These are phyloP conservation scores for Chrysolina haemoptera DNA, from an alignment of 2,888 invertebrate genomes.

Conservation along the genomic window DNA sequence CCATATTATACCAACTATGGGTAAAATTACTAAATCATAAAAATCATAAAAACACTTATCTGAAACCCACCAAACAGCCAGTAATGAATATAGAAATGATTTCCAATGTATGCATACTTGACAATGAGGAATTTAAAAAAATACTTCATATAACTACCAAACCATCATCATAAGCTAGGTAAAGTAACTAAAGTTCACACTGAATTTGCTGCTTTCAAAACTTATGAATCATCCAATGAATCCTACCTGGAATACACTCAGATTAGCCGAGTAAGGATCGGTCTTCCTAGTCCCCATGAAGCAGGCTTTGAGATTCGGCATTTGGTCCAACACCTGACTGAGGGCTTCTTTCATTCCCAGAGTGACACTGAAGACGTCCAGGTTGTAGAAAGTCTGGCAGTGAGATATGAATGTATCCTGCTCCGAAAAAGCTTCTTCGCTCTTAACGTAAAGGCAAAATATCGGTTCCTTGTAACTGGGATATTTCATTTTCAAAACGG, in stretches of 20 bases:
- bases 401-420: constrained; percentile 87
- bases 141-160: no score
- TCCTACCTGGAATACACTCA: constrained; percentile 80
- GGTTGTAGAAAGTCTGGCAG: constrained; percentile 79
- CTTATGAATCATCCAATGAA: not conserved
- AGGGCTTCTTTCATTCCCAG: constrained; percentile 84
- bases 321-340: constrained; percentile 73
- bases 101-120: no score
- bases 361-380: constrained; percentile 79
- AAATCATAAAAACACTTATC: no score
- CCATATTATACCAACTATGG: no score
- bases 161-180: no score
- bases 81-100: no score
- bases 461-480: constrained; percentile 66
- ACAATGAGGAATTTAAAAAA: no score
- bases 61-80: no score
- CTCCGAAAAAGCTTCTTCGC: constrained; percentile 87
- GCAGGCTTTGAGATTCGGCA: constrained; percentile 81
- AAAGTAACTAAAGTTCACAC: no score
- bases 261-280: constrained; percentile 85
- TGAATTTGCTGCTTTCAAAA: no score
- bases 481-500: constrained; percentile 68
- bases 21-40: no score
- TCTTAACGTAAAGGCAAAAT: constrained; percentile 86
- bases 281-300: constrained; percentile 93